Evolutionary conservation across 1,140 invertebrate genomes (phyloP), one percentile per base, ranked within the genome.

Genomic region (Leptinotarsa undecemlineata): DNA sequence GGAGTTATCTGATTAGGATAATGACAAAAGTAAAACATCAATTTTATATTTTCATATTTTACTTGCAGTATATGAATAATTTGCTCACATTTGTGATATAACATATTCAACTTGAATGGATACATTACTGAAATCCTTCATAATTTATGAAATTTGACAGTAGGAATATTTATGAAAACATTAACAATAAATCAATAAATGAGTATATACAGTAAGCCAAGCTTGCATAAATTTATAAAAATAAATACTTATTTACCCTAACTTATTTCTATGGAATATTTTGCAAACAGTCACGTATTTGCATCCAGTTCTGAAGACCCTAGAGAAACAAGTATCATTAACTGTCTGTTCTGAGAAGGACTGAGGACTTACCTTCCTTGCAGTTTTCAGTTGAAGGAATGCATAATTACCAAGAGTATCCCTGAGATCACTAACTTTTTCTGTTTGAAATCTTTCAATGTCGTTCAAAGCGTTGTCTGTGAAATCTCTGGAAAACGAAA

Each of bases 351-450:
- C 60, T 63, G 68, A 62, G 80, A 79, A 71, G 67, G 74, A 63
- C 62, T 47, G 63, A 19, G 26, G 60, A 26, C 51, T 81, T 86
- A 94, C 93, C 91, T 94, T 94, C 88, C 91, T 92, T 70, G 92
- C 91, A 79, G 92, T 89, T 86, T 94, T 94, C 71, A 94, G 91
- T 86, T 95, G 93, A 78, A 94, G 85, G 69, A 92, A 88, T 71
- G 93, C 92, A 85, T 93, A 94, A 76, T 88, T 89, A 51, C 90
- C 90, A 68, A 95, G 88, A 15, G 93, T 92, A 84, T 95, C 93
- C 81, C 91, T 90, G 8, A 95, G 84, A 85, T 95, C 93, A 67
- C 89, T 87, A 21, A 90, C 89, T 86, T 94, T 95, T 83, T 94
- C 93, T 68, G 89, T 88, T 83, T 94, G 90, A 85, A 95, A 95